These are phyloP conservation scores for Sula dactylatra DNA, from an alignment of 2,113 vertebrate genomes.

Conservation along the genomic window DNA sequence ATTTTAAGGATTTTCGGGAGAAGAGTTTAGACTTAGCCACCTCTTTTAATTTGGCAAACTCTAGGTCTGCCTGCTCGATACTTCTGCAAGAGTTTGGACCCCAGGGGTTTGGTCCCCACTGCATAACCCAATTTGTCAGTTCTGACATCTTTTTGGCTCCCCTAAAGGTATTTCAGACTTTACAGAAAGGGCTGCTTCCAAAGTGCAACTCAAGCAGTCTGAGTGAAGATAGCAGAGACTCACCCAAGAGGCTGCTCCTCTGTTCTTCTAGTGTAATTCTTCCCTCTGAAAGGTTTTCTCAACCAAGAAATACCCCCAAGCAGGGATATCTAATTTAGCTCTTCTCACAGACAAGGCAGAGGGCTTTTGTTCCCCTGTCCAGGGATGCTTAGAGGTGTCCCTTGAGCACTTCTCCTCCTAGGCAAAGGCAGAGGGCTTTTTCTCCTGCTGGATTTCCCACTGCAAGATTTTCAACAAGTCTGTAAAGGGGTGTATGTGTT, in stretches of 20 bases:
- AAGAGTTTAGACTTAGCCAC: conserved; percentile 20
- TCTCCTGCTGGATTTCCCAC: background rate
- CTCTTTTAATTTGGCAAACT: conserved; percentile 41
- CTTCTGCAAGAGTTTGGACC: conserved; percentile 16
- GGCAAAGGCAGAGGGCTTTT: background rate
- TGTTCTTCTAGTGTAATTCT: background rate
- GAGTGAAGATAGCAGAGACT: background rate
- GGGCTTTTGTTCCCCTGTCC: background rate
- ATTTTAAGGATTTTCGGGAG: conserved; percentile 39
- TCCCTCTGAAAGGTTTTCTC: background rate
- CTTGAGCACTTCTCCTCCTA: background rate
- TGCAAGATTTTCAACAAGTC: background rate
- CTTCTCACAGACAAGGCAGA: background rate
- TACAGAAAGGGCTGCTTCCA: background rate
- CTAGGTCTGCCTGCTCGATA: conserved; percentile 47
- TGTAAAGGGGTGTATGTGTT: background rate
- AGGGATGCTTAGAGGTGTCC: background rate
- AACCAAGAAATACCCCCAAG: background rate
- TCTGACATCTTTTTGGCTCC: background rate
- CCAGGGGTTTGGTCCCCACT: conserved; percentile 57
- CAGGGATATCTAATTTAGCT: background rate
- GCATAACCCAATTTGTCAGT: conserved; percentile 37
- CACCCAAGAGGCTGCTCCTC: background rate
- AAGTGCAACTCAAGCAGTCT: background rate
- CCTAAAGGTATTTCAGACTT: background rate